Conservation (phyloP, 1,140 invertebrate genomes). For the Conus betulinus region DNA sequence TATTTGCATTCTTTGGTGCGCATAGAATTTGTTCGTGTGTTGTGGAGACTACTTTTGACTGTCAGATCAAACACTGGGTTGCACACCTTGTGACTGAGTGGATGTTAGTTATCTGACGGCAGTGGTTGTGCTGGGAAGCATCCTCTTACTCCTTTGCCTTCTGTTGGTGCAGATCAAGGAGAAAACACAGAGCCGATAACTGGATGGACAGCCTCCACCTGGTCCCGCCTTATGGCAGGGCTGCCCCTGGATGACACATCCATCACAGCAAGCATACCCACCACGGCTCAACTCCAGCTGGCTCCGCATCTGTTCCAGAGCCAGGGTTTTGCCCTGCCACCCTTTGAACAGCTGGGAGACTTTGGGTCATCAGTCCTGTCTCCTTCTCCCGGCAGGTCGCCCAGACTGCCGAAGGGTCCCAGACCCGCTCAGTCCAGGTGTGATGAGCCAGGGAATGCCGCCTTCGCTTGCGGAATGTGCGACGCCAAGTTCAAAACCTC, state of each 20-base stretch:
- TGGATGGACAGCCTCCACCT: not conserved
- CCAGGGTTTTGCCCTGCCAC: not conserved
- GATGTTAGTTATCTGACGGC: no score
- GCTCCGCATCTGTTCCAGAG: not conserved
- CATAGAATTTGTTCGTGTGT: no score
- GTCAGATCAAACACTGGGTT: no score
- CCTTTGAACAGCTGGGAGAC: not conserved
- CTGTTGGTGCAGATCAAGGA: slow-evolving; percentile 9
- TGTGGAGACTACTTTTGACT: no score
- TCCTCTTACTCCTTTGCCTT: no score
- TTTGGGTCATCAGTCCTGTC: not conserved
- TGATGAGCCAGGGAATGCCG: not conserved
- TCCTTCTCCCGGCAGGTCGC: not conserved
- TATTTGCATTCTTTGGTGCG: no score
- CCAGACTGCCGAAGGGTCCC: not conserved
- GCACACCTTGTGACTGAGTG: no score
- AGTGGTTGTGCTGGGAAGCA: no score
- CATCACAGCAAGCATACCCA: not conserved
- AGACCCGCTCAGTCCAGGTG: not conserved
- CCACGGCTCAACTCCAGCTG: not conserved
- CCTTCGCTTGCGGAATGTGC: not conserved
- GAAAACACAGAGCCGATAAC: not conserved
- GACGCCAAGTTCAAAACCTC: not conserved
- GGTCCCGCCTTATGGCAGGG: not conserved
- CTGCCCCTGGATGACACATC: not conserved